Base-by-base conservation (phyloP, 2,797 vertebrate genomes). In the Danio kyathit region DNA sequence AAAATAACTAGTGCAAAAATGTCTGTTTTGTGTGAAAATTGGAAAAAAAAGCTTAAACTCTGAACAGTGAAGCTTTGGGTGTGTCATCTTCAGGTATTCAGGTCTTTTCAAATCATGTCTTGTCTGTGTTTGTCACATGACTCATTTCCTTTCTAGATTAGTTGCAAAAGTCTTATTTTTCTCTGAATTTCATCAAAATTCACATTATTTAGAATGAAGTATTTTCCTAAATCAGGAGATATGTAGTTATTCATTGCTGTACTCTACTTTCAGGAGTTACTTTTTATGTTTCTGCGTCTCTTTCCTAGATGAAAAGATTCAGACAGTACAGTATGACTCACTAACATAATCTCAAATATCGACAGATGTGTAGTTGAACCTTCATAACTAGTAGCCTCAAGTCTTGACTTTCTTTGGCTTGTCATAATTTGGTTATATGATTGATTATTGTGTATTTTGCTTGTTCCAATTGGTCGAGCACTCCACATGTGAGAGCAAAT, bases 91-190 rank as follows among this genome's bases (percentile, higher is more conserved):
- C 71, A 56, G 76, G 71, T 76, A 52, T 64, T 59, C 63, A 19
- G 63, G 64, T 48, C 21, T 74, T 65, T 66, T 72, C 70, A 44
- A 40, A 75, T 74, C 61, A 0, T 49, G 52, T 79, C 57, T 65
- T 81, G 59, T 46, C 78, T 67, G 74, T 74, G 41, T 79, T 81
- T 78, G 82, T 76, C 16, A 79, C 12, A 5, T 64, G 82, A 82
- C 82, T 84, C 76, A 79, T 61, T 67, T 82, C 61, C 72, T 16
- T 41, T 61, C 51, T 48, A 6, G 19, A 10, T 44, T 46, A 41
- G 9, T 56, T 70, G 41, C 67, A 74, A 52, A 83, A 72, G 21
- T 63, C 11, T 29, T 51, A 43, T 40, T 51, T 59, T 57, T 67
- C 21, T 52, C 52, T 48, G 5, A 38, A 29, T 57, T 38, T 19